Base-by-base conservation (phyloP, 1,140 invertebrate genomes). In the Gonatopus flavifemur region DNA sequence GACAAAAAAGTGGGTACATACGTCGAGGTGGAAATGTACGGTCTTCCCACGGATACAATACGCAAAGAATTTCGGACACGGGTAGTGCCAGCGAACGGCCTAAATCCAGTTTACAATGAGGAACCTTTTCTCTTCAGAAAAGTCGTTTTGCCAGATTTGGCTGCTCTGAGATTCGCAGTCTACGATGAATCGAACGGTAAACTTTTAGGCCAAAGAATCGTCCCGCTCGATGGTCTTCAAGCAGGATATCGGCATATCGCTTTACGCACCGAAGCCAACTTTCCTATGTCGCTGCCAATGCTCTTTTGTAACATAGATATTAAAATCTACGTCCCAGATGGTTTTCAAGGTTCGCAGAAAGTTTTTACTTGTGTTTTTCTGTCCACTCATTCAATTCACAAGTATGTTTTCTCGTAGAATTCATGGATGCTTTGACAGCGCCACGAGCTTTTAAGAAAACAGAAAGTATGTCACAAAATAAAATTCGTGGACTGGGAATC, bases 21-120 rank as follows among this genome's bases (percentile, higher is more conserved):
- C 77, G 98, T 99, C 8, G 97, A 99, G 78, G 97, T 99, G 19
- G 97, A 99, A 77, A 99, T 99, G 98, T 99, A 98, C 78, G 97
- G 97, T 38, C 81, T 99, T 58, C 96, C 98, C 2, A 96, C 98
- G 0, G 98, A 99, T 78, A 99, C 97, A 20, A 99, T 99, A 62
- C 82, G 96, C 20, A 97, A 96, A 74, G 98, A 99, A 80, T 99
- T 98, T 74, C 84, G 95, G 13, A 99, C 98, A 0, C 83, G 94
- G 59, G 86, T 97, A 76, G 93, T 99, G 45, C 95, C 96, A 9
- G 89, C 88, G 40, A 99, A 99, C 72, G 97, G 97, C 18, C 82
- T 97, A 53, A 99, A 96, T 84, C 98, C 91, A 1, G 93, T 94
- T 43, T 99, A 97, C 79, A 97, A 99, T 76, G 98, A 99, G 79